Conservation (phyloP, 2,797 vertebrate species). For the Artibeus lituratus region DNA sequence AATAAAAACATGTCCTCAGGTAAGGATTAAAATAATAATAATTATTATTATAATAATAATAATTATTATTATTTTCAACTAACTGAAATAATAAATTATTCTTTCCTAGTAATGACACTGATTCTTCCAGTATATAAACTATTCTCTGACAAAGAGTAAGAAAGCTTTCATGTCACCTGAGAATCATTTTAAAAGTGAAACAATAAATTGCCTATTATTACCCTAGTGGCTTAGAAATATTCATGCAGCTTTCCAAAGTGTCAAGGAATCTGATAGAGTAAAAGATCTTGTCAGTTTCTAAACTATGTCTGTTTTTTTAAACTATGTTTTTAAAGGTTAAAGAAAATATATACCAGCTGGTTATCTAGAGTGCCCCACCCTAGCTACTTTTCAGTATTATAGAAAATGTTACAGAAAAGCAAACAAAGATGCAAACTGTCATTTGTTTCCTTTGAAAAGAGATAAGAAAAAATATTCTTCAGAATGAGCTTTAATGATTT, state of each 20-base stretch:
- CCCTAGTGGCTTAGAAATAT: background rate
- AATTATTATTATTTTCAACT: background rate
- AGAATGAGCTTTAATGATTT: background rate
- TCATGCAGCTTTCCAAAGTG: background rate
- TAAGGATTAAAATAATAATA: too few relatives aligned
- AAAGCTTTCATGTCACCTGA: slow-evolving; percentile 5
- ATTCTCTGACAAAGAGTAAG: background rate
- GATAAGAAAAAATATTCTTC: background rate
- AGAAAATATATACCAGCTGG: background rate
- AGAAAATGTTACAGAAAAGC: background rate
- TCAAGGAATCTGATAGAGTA: background rate
- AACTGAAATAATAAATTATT: background rate
- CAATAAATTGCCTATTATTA: slow-evolving; percentile 22
- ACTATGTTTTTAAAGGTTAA: background rate
- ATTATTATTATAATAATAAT: too few relatives aligned
- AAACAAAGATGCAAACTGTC: background rate
- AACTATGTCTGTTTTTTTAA: background rate
- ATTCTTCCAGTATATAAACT: background rate
- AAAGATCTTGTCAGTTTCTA: background rate
- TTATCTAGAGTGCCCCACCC: background rate
- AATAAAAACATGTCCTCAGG: too few relatives aligned
- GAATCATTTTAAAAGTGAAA: slow-evolving; percentile 39
- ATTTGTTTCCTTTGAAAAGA: background rate
- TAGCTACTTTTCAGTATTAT: background rate
- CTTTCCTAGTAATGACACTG: background rate